phyloP scores from a whole-genome alignment of 2,888 invertebrate species.

The Opisthograptis luteolata region DNA sequence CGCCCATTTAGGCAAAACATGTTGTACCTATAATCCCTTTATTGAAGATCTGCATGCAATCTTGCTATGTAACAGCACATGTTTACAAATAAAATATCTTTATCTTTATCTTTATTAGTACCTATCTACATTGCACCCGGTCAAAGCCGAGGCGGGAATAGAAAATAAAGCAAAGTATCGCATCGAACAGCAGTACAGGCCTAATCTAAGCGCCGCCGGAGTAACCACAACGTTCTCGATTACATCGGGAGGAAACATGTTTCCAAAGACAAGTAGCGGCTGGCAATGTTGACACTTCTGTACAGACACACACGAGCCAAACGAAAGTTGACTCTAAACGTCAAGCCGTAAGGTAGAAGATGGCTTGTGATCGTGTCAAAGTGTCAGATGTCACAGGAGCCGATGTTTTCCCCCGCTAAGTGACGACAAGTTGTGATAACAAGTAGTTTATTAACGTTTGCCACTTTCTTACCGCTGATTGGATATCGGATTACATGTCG shows the following conservation, averaged over 20 bases:
- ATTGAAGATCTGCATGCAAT: too few relatives aligned
- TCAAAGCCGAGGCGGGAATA: too few relatives aligned
- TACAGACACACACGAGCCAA: constrained; percentile 16
- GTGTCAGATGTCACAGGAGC: constrained; percentile 68
- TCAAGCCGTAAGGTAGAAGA: constrained; percentile 30
- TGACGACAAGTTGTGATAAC: constrained; percentile 77
- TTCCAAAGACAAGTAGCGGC: constrained; percentile 65
- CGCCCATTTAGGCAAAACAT: too few relatives aligned
- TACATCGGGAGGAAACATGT: constrained; percentile 57
- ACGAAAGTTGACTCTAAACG: background rate
- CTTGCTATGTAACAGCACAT: too few relatives aligned
- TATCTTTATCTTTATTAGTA: too few relatives aligned
- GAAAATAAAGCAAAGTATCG: too few relatives aligned
- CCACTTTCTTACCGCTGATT: constrained; percentile 43
- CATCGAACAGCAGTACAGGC: background rate
- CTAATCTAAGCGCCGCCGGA: constrained; percentile 38
- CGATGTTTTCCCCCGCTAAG: constrained; percentile 62
- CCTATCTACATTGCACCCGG: too few relatives aligned
- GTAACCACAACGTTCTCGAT: constrained; percentile 56
- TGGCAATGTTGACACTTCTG: constrained; percentile 51
- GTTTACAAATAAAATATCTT: too few relatives aligned
- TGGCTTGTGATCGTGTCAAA: constrained; percentile 15
- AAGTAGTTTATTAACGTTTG: constrained; percentile 64
- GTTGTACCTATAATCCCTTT: too few relatives aligned
- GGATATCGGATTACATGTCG: constrained; percentile 48